Conservation (phyloP, 2,888 invertebrate species). For the Notodromas monacha region DNA sequence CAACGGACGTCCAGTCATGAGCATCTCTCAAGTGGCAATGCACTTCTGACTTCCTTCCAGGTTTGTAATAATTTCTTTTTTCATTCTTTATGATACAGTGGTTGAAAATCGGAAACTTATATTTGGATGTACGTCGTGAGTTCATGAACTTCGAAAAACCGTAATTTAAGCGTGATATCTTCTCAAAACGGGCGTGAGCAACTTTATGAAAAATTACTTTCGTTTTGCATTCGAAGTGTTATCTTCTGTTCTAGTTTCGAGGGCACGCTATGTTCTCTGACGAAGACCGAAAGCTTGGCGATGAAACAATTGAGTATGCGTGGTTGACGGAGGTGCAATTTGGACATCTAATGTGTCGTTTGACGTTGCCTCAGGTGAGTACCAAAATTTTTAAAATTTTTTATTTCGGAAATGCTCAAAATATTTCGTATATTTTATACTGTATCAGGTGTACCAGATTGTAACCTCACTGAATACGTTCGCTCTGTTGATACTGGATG, state of each 20-base stretch:
- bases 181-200: no score
- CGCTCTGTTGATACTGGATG: slow-evolving; percentile 44
- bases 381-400: neutral
- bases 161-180: neutral
- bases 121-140: neutral
- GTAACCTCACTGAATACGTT: slow-evolving; percentile 63
- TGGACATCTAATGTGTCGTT: slow-evolving; percentile 63
- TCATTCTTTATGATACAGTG: neutral
- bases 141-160: neutral
- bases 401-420: neutral
- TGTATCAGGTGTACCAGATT: slow-evolving; percentile 35
- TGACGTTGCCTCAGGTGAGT: slow-evolving; percentile 41
- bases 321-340: slow-evolving; percentile 84
- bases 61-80: slow-evolving; percentile 17
- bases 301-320: slow-evolving; percentile 82
- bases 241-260: slow-evolving; percentile 27
- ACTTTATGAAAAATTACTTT: no score
- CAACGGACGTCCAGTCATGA: slow-evolving; percentile 28
- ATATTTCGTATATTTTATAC: neutral
- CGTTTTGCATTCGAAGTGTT: slow-evolving; percentile 1
- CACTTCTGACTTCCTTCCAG: slow-evolving; percentile 51
- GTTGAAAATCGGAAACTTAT: neutral
- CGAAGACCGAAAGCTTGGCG: slow-evolving; percentile 51
- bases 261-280: slow-evolving; percentile 92
- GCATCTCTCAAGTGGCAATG: slow-evolving; percentile 46